Percentiles rank a stretch among this genome's conserved stretches.
phyloP scores from a whole-genome alignment of 2,797 vertebrate species.

The Acrossocheilus fasciatus region DNA sequence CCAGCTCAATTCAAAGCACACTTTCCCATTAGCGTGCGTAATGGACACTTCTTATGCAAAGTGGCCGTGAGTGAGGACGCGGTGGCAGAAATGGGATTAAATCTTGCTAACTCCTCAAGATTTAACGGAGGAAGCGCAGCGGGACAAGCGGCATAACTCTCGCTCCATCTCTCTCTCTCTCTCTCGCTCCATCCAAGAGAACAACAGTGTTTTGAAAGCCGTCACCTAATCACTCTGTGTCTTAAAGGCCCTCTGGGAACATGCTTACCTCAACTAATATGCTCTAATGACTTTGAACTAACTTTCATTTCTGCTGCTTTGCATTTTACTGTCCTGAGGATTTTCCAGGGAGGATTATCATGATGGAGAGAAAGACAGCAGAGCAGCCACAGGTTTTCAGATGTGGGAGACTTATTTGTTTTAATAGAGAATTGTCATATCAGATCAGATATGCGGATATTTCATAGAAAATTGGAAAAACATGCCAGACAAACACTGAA shows the following conservation, averaged over 20 bases:
- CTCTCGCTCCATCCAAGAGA: conserved; percentile 50
- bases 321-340: conserved; percentile 50
- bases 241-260: conserved; percentile 53
- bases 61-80: conserved; percentile 58
- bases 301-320: conserved; percentile 58
- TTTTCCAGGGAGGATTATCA: conserved; percentile 43
- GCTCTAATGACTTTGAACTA: conserved; percentile 56
- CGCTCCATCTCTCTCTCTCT: conserved; percentile 54
- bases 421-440: conserved; percentile 26
- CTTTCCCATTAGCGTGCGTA: conserved; percentile 72
- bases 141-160: conserved; percentile 42
- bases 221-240: conserved; percentile 60
- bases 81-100: conserved; percentile 64
- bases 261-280: conserved; percentile 53
- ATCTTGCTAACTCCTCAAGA: conserved; percentile 62
- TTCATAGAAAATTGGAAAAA: conserved; percentile 4
- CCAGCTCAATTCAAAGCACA: conserved; percentile 66
- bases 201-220: conserved; percentile 55
- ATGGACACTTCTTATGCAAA: conserved; percentile 72
- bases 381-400: conserved; percentile 31
- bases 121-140: conserved; percentile 54
- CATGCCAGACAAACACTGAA: conserved; percentile 3
- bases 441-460: background rate
- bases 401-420: conserved; percentile 2
- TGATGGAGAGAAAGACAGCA: conserved; percentile 35